Conservation (phyloP, 2,888 invertebrate genomes). For the Heteromyza rotundicornis region DNA sequence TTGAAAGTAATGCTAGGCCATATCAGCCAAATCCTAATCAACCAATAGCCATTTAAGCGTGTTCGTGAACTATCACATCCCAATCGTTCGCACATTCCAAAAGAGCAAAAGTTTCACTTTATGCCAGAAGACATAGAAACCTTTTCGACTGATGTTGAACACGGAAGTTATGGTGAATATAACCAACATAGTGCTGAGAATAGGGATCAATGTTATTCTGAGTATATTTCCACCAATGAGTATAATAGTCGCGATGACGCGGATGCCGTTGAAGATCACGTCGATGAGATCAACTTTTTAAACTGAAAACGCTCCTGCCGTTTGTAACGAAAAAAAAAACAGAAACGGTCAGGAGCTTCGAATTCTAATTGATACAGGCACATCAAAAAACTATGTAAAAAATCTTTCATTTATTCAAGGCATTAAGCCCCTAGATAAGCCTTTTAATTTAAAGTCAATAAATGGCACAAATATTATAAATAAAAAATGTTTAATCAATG, state of each 20-base stretch:
- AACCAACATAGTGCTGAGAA: background rate
- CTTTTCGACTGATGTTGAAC: background rate
- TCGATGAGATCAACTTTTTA: background rate
- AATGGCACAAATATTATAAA: no score
- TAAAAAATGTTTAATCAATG: no score
- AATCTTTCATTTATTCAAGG: no score
- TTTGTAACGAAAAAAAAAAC: background rate
- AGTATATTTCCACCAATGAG: background rate
- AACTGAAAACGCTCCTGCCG: background rate
- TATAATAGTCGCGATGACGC: background rate
- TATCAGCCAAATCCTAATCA: background rate
- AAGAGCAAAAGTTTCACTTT: background rate
- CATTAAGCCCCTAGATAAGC: no score
- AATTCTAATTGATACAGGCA: background rate
- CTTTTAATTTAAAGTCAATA: no score
- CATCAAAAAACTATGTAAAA: background rate
- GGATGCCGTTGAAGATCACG: background rate
- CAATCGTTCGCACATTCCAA: background rate
- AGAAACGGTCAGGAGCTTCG: background rate
- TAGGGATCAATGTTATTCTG: background rate
- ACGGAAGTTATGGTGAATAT: background rate
- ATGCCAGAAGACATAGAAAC: background rate
- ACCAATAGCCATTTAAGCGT: background rate
- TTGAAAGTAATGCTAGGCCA: no score
- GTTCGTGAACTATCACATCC: background rate